Evolutionary conservation across 2,888 invertebrate genomes (phyloP), one percentile per base, ranked within the genome.

Genomic region (Lycocerus yunnanus): DNA sequence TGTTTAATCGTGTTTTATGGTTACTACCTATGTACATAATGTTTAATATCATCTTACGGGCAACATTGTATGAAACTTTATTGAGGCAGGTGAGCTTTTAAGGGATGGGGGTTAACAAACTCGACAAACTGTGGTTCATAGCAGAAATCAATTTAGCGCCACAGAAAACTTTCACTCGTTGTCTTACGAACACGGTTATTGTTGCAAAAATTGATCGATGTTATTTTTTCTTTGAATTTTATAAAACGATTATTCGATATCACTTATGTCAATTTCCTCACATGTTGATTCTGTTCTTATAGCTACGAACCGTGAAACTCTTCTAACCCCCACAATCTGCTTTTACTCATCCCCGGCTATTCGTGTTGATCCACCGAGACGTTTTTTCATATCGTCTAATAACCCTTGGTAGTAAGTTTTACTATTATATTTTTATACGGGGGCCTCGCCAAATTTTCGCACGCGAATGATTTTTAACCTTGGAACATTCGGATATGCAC

Each of bases 321-420:
- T 63, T 63, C 61, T 20, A 63, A 63, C 61, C 61, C n/a, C 61
- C 18, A n/a, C 13, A 63, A 63, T 63, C 61, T 63, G 61, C 61
- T 63, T 18, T 63, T n/a, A 63, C 61, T 63, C 61, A 63, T 63
- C 61, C 18, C n/a, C 61, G 20, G 61, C 18, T 18, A 63, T 63
- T 63, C 61, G 61, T 63, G 61, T 63, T 63, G 61, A 63, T 63
- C 61, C 61, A 63, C 61, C 61, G 15, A 63, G 61, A 63, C 18
- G 61, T 16, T 15, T 63, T n/a, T 63, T 63, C 18, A 63, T 63
- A 20, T 63, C 18, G 20, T 18, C 61, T 63, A 43, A 43, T 63
- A 63, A 63, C 18, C 61, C 61, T 63, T 5, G 27, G 13, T 13
- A 13, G 61, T 18, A 13, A 16, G 11, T 16, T 63, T 63, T 20